Conservation (phyloP, 2,888 invertebrate genomes). For the Cephus sareptanus region DNA sequence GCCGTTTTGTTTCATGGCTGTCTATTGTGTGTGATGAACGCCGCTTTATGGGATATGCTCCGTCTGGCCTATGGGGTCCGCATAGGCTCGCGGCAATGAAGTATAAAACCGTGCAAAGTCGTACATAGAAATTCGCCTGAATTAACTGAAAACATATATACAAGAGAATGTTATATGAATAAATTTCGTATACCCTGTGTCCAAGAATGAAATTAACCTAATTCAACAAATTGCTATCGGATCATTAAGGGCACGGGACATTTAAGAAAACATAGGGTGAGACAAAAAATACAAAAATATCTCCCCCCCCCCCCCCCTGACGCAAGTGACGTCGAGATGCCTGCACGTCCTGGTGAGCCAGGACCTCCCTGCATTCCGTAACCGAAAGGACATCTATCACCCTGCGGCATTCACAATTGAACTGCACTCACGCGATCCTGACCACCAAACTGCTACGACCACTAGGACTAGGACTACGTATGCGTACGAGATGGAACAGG, state of each 20-base stretch:
- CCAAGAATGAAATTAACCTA: not conserved
- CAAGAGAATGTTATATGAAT: not conserved
- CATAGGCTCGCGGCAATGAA: not conserved
- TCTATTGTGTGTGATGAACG: conserved; percentile 64
- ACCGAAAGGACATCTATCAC: conserved; percentile 61
- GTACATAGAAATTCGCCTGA: not conserved
- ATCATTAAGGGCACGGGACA: not conserved
- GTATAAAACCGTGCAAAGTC: not conserved
- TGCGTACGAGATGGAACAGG: not conserved
- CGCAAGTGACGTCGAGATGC: not conserved
- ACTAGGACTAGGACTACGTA: not conserved
- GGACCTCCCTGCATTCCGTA: conserved; percentile 53
- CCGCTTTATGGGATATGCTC: conserved; percentile 56
- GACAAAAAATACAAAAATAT: not conserved
- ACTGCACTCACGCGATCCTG: conserved; percentile 24
- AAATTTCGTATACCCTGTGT: not conserved
- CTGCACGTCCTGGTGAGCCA: conserved; percentile 12
- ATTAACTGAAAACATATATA: not conserved
- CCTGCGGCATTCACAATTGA: conserved; percentile 58
- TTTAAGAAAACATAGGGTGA: not conserved
- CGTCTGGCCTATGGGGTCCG: conserved; percentile 3
- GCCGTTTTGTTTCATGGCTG: conserved; percentile 60
- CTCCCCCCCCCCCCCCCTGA: not conserved
- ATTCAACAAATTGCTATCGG: not conserved
- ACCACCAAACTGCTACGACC: conserved; percentile 4